Evolutionary conservation across 2,113 vertebrate genomes (phyloP).

Genomic region (Syngnathus typhle): DNA sequence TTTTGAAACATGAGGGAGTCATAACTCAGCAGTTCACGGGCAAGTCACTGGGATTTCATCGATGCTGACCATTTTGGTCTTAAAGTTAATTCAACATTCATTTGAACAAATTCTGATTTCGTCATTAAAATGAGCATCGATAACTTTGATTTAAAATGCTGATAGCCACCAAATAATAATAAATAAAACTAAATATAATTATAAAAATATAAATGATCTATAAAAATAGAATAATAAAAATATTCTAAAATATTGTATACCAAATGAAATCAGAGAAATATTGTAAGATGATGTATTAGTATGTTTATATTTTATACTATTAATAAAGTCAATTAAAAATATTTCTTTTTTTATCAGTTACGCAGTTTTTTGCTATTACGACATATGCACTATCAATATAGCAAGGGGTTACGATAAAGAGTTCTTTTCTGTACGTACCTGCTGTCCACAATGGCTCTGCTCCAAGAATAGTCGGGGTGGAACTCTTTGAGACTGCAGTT

Average conservation of each 20-base stretch:
- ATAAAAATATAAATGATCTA: not conserved
- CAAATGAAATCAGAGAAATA: not conserved
- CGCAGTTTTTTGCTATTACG: not conserved
- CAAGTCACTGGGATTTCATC: constrained; percentile 26
- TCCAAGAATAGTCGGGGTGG: constrained; percentile 77
- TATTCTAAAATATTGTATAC: constrained; percentile 6
- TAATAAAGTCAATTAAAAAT: too few relatives aligned
- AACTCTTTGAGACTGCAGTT: constrained; percentile 84
- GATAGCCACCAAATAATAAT: not conserved
- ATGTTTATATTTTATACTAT: too few relatives aligned
- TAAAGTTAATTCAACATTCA: not conserved
- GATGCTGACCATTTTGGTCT: constrained; percentile 13
- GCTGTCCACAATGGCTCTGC: constrained; percentile 73
- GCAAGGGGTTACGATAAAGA: not conserved
- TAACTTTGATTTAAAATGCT: not conserved
- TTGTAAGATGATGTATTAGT: too few relatives aligned
- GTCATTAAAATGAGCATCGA: not conserved
- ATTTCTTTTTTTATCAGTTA: not conserved
- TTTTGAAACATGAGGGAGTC: constrained; percentile 27
- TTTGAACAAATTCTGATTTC: not conserved
- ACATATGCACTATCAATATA: not conserved
- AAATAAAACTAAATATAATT: not conserved
- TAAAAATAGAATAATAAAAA: too few relatives aligned
- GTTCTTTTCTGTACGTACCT: constrained; percentile 64
- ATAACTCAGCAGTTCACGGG: constrained; percentile 32